phyloP scores from a whole-genome alignment of 2,797 vertebrate species.

The Oryzias sinensis region DNA sequence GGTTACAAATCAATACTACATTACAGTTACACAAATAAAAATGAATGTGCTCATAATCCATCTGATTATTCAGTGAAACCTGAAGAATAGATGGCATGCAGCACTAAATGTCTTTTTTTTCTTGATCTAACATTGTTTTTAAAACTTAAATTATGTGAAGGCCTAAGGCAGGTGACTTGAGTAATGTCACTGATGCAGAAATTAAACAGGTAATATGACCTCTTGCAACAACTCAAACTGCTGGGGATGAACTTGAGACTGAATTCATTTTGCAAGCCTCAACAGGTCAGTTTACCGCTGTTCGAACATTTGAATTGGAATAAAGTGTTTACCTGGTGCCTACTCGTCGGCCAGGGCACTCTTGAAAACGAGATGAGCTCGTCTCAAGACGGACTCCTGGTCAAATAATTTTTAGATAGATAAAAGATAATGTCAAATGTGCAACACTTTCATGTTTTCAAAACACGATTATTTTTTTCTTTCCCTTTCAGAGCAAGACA shows the following conservation, averaged over 20 bases:
- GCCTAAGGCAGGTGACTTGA: slow-evolving; percentile 57
- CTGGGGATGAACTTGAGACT: slow-evolving; percentile 63
- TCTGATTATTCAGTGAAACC: slow-evolving; percentile 40
- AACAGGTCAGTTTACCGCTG: slow-evolving; percentile 68
- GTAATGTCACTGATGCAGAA: slow-evolving; percentile 60
- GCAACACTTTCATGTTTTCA: slow-evolving; percentile 81
- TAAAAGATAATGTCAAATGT: slow-evolving; percentile 84
- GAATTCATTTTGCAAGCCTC: slow-evolving; percentile 70
- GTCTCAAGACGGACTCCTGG: slow-evolving; percentile 89
- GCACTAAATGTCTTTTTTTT: slow-evolving; percentile 60
- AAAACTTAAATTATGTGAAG: slow-evolving; percentile 49
- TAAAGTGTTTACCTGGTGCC: slow-evolving; percentile 86
- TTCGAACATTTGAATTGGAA: slow-evolving; percentile 78
- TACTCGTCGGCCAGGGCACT: slow-evolving; percentile 86
- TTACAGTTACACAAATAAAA: slow-evolving; percentile 39
- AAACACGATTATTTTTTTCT: slow-evolving; percentile 76
- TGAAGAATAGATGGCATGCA: slow-evolving; percentile 52
- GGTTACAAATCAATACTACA: slow-evolving; percentile 51
- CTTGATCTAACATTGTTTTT: slow-evolving; percentile 57
- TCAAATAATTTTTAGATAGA: slow-evolving; percentile 88
- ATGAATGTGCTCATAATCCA: slow-evolving; percentile 43
- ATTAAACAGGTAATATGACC: slow-evolving; percentile 60
- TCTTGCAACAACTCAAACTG: slow-evolving; percentile 60
- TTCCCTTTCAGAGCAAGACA: slow-evolving; percentile 73
- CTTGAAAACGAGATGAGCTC: slow-evolving; percentile 89